A percentile compares a stretch with the other conserved stretches of the same genome.
Evolutionary conservation across 1,140 invertebrate species (phyloP).

Genomic region (Zaprionus vittiger): DNA sequence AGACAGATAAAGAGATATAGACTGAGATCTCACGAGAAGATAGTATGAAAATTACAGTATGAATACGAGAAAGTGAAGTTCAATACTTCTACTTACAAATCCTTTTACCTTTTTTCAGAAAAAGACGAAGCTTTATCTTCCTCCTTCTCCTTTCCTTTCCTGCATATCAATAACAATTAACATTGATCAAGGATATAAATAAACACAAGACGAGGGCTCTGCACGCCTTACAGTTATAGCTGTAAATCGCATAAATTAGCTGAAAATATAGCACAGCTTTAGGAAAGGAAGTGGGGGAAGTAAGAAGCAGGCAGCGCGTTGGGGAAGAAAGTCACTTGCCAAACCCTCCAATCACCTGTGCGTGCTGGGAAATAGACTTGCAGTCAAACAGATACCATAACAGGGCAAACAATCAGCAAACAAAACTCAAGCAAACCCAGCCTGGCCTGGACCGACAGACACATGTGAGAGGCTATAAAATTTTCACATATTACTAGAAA

Average conservation of each 20-base stretch:
- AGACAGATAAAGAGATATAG: no score
- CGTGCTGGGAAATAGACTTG: conserved; percentile 33
- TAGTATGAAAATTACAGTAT: no score
- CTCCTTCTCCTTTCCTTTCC: not conserved
- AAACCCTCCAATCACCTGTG: conserved; percentile 45
- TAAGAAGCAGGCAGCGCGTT: not conserved
- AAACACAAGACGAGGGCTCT: conserved; percentile 5
- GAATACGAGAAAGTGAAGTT: no score
- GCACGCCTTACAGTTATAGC: conserved; percentile 13
- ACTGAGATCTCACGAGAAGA: no score
- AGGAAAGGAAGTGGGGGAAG: not conserved
- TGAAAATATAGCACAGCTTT: not conserved
- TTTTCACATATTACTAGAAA: conserved; percentile 76
- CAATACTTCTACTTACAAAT: not conserved
- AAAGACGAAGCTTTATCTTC: not conserved
- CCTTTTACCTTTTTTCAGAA: not conserved
- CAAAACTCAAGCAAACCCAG: not conserved
- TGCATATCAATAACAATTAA: conserved; percentile 16
- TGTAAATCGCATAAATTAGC: conserved; percentile 66
- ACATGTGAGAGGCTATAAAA: conserved; percentile 61
- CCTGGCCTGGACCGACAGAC: not conserved
- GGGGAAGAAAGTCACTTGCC: not conserved
- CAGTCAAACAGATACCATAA: not conserved
- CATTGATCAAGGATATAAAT: conserved; percentile 47
- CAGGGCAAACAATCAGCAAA: not conserved